phyloP scores from a whole-genome alignment of 1,140 invertebrate genomes.

The Lasioglossum albipes region DNA sequence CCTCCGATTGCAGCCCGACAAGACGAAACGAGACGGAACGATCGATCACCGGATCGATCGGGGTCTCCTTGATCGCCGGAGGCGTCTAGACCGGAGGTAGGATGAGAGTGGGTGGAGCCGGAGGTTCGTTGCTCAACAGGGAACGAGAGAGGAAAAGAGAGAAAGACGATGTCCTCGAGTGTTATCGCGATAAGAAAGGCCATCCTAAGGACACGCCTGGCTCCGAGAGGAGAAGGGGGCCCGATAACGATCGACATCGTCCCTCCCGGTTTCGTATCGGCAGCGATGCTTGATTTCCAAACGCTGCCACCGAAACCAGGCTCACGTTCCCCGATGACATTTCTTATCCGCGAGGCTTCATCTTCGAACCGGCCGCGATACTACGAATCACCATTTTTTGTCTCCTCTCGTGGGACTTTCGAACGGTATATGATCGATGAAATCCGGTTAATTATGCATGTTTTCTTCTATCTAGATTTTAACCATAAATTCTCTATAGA shows the following conservation, averaged over 20 bases:
- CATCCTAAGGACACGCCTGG: conserved; percentile 76
- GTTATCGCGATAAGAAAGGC: conserved; percentile 77
- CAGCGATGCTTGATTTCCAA: conserved; percentile 52
- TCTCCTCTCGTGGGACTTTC: not conserved
- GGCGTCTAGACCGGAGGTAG: conserved; percentile 63
- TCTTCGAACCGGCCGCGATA: not conserved
- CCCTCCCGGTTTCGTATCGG: conserved; percentile 26
- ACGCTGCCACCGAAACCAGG: conserved; percentile 41
- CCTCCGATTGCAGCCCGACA: conserved; percentile 17
- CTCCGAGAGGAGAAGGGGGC: conserved; percentile 51
- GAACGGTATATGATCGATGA: not conserved
- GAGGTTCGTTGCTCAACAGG: conserved; percentile 60
- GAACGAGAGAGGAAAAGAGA: conserved; percentile 9
- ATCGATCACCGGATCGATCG: conserved; percentile 42
- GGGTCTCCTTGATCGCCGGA: conserved; percentile 61
- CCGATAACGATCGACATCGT: conserved; percentile 60
- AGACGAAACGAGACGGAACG: conserved; percentile 17
- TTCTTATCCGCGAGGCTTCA: conserved; percentile 8
- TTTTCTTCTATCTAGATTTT: too few relatives aligned
- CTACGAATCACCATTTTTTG: too few relatives aligned
- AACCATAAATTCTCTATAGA: too few relatives aligned
- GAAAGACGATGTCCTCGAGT: conserved; percentile 65
- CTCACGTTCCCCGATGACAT: conserved; percentile 17
- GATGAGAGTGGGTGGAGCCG: conserved; percentile 67
- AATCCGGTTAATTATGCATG: not conserved